phyloP scores from a whole-genome alignment of 1,140 invertebrate genomes.

The Tetragonula clypearis region DNA sequence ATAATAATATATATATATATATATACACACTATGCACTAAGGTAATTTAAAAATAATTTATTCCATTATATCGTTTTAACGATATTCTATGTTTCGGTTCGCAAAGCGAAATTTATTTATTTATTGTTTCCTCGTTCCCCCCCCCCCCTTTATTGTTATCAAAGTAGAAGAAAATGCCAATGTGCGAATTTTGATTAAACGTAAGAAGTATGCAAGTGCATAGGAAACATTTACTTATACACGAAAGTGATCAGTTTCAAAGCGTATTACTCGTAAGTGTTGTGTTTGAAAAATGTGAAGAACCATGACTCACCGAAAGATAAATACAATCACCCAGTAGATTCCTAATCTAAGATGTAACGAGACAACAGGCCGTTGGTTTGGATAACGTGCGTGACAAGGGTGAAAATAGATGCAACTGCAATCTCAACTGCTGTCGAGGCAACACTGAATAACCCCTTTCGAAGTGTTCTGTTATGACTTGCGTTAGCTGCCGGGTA shows the following conservation, averaged over 20 bases:
- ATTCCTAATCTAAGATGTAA: conserved; percentile 5
- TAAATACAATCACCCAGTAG: background rate
- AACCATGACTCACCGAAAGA: conserved; percentile 40
- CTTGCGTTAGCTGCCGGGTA: conserved; percentile 28
- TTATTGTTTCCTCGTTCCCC: background rate
- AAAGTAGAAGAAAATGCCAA: background rate
- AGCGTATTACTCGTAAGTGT: background rate
- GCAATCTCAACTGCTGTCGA: conserved; percentile 15
- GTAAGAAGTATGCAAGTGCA: background rate
- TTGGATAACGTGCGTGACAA: conserved; percentile 6
- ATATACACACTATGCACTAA: background rate
- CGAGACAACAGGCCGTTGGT: background rate
- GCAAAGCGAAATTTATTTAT: background rate
- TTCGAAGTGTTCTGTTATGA: conserved; percentile 11
- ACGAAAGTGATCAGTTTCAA: background rate
- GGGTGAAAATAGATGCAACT: background rate
- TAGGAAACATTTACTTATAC: background rate
- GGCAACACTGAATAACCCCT: conserved; percentile 42
- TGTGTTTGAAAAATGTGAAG: background rate
- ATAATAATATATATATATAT: too few species aligned
- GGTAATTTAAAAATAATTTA: background rate
- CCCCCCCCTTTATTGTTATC: background rate
- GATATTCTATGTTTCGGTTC: background rate
- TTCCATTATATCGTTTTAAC: background rate
- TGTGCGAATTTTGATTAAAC: background rate